These are phyloP conservation scores for Drosophila demipolita DNA, from an alignment of 2,888 invertebrate species.

Conservation along the genomic window DNA sequence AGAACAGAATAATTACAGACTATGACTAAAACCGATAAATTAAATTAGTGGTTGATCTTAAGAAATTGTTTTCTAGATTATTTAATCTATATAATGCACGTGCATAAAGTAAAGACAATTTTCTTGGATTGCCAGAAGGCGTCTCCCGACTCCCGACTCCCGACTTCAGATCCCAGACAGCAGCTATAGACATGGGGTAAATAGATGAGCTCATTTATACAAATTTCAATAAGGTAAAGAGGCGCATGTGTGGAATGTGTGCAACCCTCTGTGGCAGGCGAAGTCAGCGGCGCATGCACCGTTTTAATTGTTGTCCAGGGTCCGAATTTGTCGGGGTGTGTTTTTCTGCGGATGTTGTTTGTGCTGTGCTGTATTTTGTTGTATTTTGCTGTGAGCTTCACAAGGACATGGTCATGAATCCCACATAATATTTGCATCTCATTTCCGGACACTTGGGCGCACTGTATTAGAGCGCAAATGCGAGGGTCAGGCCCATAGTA, in stretches of 20 bases:
- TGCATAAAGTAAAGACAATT: constrained; percentile 67
- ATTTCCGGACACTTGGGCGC: constrained; percentile 84
- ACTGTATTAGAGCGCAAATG: constrained; percentile 32
- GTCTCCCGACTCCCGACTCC: constrained; percentile 12
- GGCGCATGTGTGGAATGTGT: constrained; percentile 31
- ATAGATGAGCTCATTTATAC: constrained; percentile 61
- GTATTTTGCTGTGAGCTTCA: constrained; percentile 54
- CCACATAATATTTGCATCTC: constrained; percentile 85
- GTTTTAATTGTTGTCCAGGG: constrained; percentile 66
- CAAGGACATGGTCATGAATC: constrained; percentile 83
- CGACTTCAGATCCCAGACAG: background rate
- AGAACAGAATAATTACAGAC: background rate
- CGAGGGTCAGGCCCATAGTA: constrained; percentile 59
- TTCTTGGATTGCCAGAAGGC: constrained; percentile 52
- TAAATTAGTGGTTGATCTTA: background rate
- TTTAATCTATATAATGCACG: constrained; percentile 48
- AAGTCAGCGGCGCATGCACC: constrained; percentile 67
- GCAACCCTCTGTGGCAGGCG: constrained; percentile 66
- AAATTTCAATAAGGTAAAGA: constrained; percentile 55
- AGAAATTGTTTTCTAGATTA: background rate
- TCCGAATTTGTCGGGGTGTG: constrained; percentile 38
- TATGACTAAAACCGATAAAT: background rate
- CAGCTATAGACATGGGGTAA: constrained; percentile 21
- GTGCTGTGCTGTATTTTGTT: constrained; percentile 11
- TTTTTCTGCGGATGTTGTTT: constrained; percentile 29